phyloP scores from a whole-genome alignment of 2,113 vertebrate species.

The Accipiter virgatus region DNA sequence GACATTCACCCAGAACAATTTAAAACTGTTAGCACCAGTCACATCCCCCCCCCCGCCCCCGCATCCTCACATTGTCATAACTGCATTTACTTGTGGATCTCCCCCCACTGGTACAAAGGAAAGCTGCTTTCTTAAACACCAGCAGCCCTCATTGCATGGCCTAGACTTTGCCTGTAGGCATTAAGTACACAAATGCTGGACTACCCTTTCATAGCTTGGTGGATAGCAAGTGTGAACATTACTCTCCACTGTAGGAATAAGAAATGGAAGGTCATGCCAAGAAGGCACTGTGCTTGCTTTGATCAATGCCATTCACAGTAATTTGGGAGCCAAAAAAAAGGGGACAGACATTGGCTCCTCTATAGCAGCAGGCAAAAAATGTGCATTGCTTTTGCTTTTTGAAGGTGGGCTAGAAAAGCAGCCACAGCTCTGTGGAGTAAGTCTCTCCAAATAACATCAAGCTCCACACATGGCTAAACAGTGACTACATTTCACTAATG shows the following conservation, averaged over 20 bases:
- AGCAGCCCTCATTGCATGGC: background rate
- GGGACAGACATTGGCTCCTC: background rate
- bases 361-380: background rate
- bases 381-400: background rate
- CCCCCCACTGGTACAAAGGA: background rate
- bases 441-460: background rate
- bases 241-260: background rate
- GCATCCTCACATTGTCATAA: background rate
- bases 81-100: background rate
- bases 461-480: background rate
- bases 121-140: background rate
- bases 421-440: background rate
- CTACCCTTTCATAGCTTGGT: background rate
- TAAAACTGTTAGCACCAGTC: background rate
- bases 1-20: background rate
- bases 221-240: background rate
- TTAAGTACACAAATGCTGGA: background rate
- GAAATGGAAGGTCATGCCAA: background rate
- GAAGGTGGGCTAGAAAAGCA: background rate
- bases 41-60: fast-evolving
- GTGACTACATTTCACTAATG: background rate
- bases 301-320: background rate
- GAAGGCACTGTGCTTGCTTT: background rate
- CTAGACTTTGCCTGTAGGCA: background rate
- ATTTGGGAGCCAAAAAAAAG: background rate